Percentiles rank a stretch among this genome's conserved stretches.
Evolutionary conservation across 1,140 invertebrate species (phyloP).

Genomic region (Hormaphis cornu): DNA sequence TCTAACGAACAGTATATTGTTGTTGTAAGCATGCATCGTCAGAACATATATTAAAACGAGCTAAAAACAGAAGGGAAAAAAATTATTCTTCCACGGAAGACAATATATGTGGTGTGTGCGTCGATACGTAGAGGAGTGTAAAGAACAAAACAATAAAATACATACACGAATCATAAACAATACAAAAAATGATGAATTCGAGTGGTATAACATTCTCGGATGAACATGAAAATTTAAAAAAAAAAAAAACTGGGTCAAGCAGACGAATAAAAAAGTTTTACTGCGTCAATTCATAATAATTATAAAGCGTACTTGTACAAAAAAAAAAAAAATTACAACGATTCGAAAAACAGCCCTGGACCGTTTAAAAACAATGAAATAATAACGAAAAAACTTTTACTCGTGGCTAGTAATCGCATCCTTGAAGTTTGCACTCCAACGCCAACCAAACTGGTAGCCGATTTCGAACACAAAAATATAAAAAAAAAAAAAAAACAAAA

Average conservation of each 20-base stretch:
- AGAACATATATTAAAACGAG: background rate
- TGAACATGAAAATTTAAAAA: slow-evolving; percentile 40
- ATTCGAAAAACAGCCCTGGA: slow-evolving; percentile 33
- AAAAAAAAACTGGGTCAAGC: no score
- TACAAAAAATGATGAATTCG: slow-evolving; percentile 39
- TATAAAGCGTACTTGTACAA: no score
- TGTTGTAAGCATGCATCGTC: slow-evolving; percentile 23
- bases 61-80: slow-evolving; percentile 19
- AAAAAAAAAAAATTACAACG: slow-evolving; percentile 38
- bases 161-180: slow-evolving; percentile 34
- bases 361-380: slow-evolving; percentile 39
- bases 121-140: background rate
- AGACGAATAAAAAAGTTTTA: slow-evolving; percentile 36
- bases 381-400: slow-evolving; percentile 50
- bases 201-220: slow-evolving; percentile 43
- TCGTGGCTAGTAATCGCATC: slow-evolving; percentile 72
- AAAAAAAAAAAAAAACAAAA: slow-evolving; percentile 25
- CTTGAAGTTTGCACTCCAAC: slow-evolving; percentile 88
- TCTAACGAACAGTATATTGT: background rate
- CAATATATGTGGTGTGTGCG: no score
- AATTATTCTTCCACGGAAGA: slow-evolving; percentile 11
- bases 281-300: slow-evolving; percentile 38
- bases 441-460: slow-evolving; percentile 66
- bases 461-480: slow-evolving; percentile 33
- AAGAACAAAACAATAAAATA: slow-evolving; percentile 6